Conservation (phyloP, 2,797 vertebrate genomes). For the Parotocinclus haroldoi region DNA sequence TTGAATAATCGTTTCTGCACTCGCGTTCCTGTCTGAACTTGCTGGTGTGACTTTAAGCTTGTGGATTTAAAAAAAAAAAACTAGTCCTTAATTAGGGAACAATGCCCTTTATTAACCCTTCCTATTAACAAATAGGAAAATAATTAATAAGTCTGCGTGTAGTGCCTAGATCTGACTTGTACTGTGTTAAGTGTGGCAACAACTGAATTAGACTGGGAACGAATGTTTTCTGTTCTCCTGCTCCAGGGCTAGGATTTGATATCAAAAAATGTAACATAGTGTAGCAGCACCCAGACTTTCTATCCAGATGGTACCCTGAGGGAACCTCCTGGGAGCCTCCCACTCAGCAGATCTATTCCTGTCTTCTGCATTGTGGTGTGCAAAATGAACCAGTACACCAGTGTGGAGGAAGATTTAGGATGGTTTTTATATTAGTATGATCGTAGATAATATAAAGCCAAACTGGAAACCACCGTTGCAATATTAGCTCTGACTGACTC, state of each 20-base stretch:
- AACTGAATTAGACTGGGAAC: neutral
- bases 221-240: slow-evolving; percentile 15
- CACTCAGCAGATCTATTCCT: slow-evolving; percentile 40
- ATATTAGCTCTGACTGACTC: too few relatives aligned
- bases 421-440: neutral
- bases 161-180: too few relatives aligned
- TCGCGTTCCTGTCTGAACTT: neutral
- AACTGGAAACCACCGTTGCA: too few relatives aligned
- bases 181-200: too few relatives aligned
- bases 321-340: slow-evolving; percentile 23
- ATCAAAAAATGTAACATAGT: slow-evolving; percentile 30
- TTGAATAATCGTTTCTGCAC: slow-evolving; percentile 32
- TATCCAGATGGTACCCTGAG: slow-evolving; percentile 33
- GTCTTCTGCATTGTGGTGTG: neutral
- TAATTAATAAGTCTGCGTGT: slow-evolving; percentile 20
- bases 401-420: neutral
- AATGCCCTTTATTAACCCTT: slow-evolving; percentile 35
- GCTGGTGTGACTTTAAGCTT: slow-evolving; percentile 17
- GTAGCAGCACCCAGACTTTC: slow-evolving; percentile 32
- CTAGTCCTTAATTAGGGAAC: slow-evolving; percentile 35
- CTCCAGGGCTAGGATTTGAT: slow-evolving; percentile 26
- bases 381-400: slow-evolving; percentile 4
- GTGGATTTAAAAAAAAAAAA: slow-evolving; percentile 9
- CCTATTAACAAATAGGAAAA: slow-evolving; percentile 30
- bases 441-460: too few relatives aligned